These are phyloP conservation scores for Luehdorfia chinensis DNA, from an alignment of 1,140 invertebrate species.

Conservation along the genomic window DNA sequence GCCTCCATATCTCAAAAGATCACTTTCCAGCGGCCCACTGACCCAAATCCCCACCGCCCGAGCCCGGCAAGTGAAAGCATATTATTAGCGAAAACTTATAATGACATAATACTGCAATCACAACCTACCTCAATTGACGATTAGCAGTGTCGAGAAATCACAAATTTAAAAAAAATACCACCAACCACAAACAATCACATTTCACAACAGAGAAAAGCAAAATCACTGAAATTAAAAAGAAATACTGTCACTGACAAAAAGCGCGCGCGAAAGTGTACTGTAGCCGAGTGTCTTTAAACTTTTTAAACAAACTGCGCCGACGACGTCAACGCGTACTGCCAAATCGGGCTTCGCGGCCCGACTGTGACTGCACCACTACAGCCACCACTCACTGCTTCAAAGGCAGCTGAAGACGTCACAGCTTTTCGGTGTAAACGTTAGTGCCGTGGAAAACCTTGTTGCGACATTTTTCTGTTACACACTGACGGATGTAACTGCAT, in stretches of 20 bases:
- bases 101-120: slow-evolving; percentile 8
- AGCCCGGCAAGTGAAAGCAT: slow-evolving; percentile 13
- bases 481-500: neutral
- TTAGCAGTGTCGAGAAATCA: slow-evolving; percentile 4
- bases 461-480: neutral
- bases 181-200: slow-evolving; percentile 14
- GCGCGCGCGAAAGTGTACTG: slow-evolving; percentile 17
- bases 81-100: slow-evolving; percentile 17
- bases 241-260: slow-evolving; percentile 11
- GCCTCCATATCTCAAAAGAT: slow-evolving; percentile 13
- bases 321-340: slow-evolving; percentile 9
- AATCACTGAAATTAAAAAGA: slow-evolving; percentile 15
- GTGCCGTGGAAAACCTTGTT: slow-evolving; percentile 2
- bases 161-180: neutral
- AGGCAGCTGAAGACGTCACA: slow-evolving; percentile 16
- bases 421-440: slow-evolving; percentile 4
- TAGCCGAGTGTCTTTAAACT: slow-evolving; percentile 5
- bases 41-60: slow-evolving; percentile 12
- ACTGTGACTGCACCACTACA: slow-evolving; percentile 3
- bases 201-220: neutral
- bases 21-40: slow-evolving; percentile 15
- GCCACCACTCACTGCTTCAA: slow-evolving; percentile 9
- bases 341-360: slow-evolving; percentile 14
- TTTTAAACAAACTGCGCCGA: slow-evolving; percentile 1
- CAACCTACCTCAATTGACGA: slow-evolving; percentile 12